Evolutionary conservation across 2,113 vertebrate species (phyloP).

Genomic region (Sander vitreus): DNA sequence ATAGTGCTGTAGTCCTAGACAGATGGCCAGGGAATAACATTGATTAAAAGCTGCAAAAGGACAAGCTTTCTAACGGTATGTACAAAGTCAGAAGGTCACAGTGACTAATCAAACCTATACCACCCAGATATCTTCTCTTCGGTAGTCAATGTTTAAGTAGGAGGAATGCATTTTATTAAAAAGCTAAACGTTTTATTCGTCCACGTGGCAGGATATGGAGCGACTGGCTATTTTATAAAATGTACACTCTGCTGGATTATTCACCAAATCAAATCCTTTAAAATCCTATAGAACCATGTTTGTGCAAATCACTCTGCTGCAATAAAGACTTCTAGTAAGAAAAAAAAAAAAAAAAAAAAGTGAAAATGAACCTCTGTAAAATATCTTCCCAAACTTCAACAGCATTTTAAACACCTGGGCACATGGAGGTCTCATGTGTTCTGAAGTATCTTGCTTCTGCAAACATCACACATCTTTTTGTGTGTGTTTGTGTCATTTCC

Average conservation of each 20-base stretch:
- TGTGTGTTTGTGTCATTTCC: background rate
- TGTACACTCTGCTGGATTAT: background rate
- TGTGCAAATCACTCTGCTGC: conserved; percentile 28
- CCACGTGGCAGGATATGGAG: background rate
- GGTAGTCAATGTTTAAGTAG: background rate
- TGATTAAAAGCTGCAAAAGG: conserved; percentile 43
- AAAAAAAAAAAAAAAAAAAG: no score
- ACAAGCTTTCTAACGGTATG: conserved; percentile 23
- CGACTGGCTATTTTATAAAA: conserved; percentile 9
- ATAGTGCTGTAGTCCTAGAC: conserved; percentile 9
- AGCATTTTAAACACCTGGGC: conserved; percentile 33
- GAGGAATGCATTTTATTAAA: background rate
- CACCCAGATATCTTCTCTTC: background rate
- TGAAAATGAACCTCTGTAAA: conserved; percentile 22
- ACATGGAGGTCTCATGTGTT: conserved; percentile 30
- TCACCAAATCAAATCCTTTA: conserved; percentile 26
- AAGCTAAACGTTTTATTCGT: background rate
- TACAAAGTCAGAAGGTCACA: conserved; percentile 30
- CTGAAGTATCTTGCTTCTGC: conserved; percentile 16
- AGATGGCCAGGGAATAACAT: conserved; percentile 33
- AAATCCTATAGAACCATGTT: conserved; percentile 21
- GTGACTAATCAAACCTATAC: background rate
- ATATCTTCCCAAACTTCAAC: conserved; percentile 28
- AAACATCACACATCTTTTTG: conserved; percentile 40
- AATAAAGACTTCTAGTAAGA: conserved; percentile 15